Conservation (phyloP, 2,797 vertebrate species). For the Gallirallus australis region DNA sequence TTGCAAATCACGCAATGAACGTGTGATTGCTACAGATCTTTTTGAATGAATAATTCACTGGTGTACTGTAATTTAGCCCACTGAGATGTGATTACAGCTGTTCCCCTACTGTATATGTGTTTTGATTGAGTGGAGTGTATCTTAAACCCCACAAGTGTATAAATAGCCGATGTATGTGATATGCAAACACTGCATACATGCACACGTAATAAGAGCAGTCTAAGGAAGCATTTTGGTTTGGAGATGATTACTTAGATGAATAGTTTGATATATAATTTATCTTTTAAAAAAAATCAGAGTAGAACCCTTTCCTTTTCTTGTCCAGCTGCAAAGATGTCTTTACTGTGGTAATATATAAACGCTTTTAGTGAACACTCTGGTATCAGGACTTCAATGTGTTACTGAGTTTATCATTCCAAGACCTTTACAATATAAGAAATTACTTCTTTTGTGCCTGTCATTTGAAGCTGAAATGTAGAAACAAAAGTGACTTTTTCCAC, state of each 20-base stretch:
- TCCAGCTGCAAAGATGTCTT: neutral
- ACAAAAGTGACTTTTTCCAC: neutral
- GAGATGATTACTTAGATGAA: neutral
- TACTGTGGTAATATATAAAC: neutral
- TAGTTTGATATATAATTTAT: neutral
- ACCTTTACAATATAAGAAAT: neutral
- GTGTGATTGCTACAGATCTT: constrained; percentile 58
- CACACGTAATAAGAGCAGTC: neutral
- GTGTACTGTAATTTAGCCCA: constrained; percentile 56
- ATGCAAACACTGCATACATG: neutral
- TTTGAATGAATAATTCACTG: constrained; percentile 69
- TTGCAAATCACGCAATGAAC: constrained; percentile 29
- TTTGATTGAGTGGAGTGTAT: constrained; percentile 50
- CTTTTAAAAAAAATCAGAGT: neutral
- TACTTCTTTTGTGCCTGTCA: neutral
- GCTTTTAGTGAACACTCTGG: neutral
- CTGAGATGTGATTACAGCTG: constrained; percentile 68
- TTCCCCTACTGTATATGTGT: constrained; percentile 58
- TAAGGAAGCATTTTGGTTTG: neutral
- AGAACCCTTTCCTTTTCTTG: neutral
- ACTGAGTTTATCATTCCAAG: neutral
- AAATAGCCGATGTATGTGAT: constrained; percentile 44
- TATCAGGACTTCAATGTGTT: neutral
- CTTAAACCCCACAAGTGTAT: constrained; percentile 36
- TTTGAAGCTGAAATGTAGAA: neutral